Evolutionary conservation across 2,888 invertebrate species (phyloP).

Genomic region (Leucophenga montana): DNA sequence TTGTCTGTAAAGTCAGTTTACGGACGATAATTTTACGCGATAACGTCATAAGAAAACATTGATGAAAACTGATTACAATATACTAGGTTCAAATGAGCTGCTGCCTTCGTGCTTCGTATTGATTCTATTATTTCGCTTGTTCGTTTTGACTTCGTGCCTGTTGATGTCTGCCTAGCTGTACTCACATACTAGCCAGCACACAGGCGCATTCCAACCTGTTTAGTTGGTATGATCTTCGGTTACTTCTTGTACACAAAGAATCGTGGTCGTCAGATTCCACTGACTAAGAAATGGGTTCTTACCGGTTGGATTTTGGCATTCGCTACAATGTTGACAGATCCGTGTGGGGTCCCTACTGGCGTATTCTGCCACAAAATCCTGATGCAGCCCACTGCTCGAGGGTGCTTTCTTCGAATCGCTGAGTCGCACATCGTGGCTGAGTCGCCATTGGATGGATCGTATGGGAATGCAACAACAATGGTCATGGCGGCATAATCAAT

Average conservation of each 20-base stretch:
- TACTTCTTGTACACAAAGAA: conserved; percentile 69
- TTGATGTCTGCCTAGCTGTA: no score
- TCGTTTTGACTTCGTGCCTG: no score
- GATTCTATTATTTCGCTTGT: no score
- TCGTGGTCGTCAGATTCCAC: conserved; percentile 63
- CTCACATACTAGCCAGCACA: conserved; percentile 72
- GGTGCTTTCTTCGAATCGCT: conserved; percentile 71
- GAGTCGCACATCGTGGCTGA: conserved; percentile 69
- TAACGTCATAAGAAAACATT: no score
- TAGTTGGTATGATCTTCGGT: conserved; percentile 71
- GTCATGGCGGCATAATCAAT: conserved; percentile 70
- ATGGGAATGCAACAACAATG: conserved; percentile 72
- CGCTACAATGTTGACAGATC: conserved; percentile 62
- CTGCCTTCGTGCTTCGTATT: no score
- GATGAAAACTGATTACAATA: no score
- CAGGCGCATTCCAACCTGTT: conserved; percentile 71
- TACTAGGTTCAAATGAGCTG: no score
- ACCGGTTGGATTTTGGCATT: conserved; percentile 68
- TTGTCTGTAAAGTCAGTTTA: no score
- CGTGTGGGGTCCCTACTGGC: conserved; percentile 71
- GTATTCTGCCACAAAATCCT: conserved; percentile 60
- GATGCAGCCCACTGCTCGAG: conserved; percentile 61
- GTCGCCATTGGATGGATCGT: conserved; percentile 69
- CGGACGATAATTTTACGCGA: no score
- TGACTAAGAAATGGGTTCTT: conserved; percentile 64